Conservation (phyloP, 2,888 invertebrate genomes). For the Ectobius pallidus region DNA sequence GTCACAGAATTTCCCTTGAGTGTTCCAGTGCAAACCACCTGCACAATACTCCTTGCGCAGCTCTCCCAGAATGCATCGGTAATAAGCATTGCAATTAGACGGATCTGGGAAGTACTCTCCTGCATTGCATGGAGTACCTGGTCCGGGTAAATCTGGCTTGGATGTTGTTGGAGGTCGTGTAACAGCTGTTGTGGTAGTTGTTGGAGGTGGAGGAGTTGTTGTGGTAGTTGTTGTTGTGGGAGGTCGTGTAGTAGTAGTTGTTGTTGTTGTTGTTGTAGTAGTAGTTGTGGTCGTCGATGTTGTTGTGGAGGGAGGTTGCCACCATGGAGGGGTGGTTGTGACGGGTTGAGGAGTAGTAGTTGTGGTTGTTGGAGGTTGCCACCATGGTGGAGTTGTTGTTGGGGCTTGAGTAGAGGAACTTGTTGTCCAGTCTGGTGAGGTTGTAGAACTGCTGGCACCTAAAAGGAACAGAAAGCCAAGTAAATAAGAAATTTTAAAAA, state of each 20-base stretch:
- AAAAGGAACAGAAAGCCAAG: too few relatives aligned
- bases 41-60: conserved; percentile 76
- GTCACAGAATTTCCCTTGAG: conserved; percentile 70
- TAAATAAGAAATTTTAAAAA: too few relatives aligned
- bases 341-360: conserved; percentile 47
- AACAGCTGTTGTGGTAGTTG: conserved; percentile 49
- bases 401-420: conserved; percentile 26
- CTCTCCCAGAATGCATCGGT: conserved; percentile 76
- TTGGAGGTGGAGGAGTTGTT: conserved; percentile 41
- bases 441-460: conserved; percentile 10
- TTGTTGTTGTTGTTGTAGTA: conserved; percentile 41
- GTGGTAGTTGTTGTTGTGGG: conserved; percentile 43
- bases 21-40: conserved; percentile 82
- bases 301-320: conserved; percentile 45
- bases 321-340: conserved; percentile 52
- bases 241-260: conserved; percentile 45
- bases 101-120: conserved; percentile 65
- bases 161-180: conserved; percentile 47
- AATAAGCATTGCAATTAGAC: conserved; percentile 75
- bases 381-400: conserved; percentile 38
- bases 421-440: not conserved
- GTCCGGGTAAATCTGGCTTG: conserved; percentile 57
- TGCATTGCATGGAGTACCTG: conserved; percentile 55
- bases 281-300: conserved; percentile 52
- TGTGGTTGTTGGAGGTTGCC: conserved; percentile 42